These are phyloP conservation scores for Anolis apletophallus DNA, from an alignment of 2,797 vertebrate genomes.

Conservation along the genomic window DNA sequence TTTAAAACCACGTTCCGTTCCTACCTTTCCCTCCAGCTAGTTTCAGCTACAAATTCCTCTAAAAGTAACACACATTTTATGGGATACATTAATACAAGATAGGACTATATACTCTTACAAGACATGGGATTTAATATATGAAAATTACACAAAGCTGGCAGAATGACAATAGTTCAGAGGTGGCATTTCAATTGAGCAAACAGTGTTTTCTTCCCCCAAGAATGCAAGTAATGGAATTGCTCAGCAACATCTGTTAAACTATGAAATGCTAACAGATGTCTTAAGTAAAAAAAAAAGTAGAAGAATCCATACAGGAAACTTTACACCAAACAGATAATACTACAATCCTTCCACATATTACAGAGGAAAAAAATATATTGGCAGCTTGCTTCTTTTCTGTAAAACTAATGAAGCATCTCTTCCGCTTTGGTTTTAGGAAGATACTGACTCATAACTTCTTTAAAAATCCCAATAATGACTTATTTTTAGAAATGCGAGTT, in stretches of 20 bases:
- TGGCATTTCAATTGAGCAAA: conserved; percentile 65
- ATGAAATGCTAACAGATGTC: conserved; percentile 80
- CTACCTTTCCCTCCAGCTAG: neutral
- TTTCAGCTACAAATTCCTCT: conserved; percentile 40
- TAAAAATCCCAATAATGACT: conserved; percentile 48
- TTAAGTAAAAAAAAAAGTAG: conserved; percentile 66
- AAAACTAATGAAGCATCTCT: conserved; percentile 67
- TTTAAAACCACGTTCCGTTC: neutral
- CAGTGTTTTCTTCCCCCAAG: conserved; percentile 65
- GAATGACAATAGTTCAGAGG: conserved; percentile 57
- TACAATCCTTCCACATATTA: conserved; percentile 72
- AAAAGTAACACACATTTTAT: conserved; percentile 36
- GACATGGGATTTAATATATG: conserved; percentile 57
- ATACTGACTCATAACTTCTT: conserved; percentile 58
- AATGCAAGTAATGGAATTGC: conserved; percentile 69
- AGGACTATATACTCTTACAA: conserved; percentile 46
- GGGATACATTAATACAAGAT: conserved; percentile 48
- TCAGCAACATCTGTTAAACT: conserved; percentile 77
- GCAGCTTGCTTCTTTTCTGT: conserved; percentile 60
- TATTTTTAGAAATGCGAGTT: conserved; percentile 47
- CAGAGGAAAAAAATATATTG: conserved; percentile 48
- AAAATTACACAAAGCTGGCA: conserved; percentile 67
- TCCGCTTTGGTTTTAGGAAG: conserved; percentile 52
- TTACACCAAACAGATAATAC: conserved; percentile 74
- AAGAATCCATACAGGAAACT: conserved; percentile 72